Conservation (phyloP, 53 echinoderm and acorn worm genomes). For the Henricia sp. region DNA sequence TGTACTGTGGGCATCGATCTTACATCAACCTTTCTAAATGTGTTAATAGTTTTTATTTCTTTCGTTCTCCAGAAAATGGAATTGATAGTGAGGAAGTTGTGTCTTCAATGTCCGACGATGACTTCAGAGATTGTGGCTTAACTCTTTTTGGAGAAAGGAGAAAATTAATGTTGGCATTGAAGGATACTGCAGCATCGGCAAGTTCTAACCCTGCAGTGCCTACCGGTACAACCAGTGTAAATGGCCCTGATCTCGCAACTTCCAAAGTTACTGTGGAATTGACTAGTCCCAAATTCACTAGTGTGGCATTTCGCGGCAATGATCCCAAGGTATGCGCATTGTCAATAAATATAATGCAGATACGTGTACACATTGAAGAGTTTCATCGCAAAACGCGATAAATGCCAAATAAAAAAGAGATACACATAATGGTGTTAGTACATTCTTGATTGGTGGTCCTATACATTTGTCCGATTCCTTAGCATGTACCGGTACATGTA, state of each 20-base stretch:
- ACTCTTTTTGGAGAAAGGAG: slow-evolving; percentile 34
- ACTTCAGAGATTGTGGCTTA: slow-evolving; percentile 28
- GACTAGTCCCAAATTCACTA: background rate
- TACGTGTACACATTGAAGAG: slow-evolving; percentile 17
- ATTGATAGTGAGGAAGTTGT: slow-evolving; percentile 31
- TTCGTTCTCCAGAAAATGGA: slow-evolving; percentile 31
- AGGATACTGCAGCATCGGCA: slow-evolving; percentile 1
- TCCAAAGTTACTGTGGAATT: no score
- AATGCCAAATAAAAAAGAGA: slow-evolving; percentile 20
- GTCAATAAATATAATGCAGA: slow-evolving; percentile 8
- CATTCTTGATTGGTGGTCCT: no score
- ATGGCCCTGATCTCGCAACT: no score
- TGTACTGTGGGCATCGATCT: background rate
- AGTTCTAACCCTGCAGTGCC: background rate
- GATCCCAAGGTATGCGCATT: background rate
- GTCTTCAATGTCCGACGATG: slow-evolving; percentile 30
- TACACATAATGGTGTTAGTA: slow-evolving; percentile 12
- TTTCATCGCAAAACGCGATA: background rate
- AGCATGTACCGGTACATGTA: no score
- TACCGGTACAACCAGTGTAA: background rate
- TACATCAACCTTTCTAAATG: background rate
- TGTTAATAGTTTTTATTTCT: background rate
- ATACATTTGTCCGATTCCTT: no score
- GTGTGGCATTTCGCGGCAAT: background rate
- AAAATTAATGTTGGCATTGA: slow-evolving; percentile 9